Evolutionary conservation across 35 echinoderm and acorn worm genomes (phyloP).

Genomic region (Patiria miniata): DNA sequence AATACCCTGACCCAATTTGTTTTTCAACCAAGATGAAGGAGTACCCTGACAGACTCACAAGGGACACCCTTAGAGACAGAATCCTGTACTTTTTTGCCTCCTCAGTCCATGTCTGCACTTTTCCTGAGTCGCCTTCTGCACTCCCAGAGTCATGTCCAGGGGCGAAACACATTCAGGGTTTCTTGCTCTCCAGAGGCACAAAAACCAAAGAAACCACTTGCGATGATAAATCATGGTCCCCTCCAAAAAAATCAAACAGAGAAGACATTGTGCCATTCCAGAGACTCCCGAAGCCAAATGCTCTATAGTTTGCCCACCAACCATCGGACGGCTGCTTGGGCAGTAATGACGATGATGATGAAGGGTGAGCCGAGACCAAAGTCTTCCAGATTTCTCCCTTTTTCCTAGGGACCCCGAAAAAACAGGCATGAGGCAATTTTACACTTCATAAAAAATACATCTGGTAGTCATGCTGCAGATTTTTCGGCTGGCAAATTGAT

Average conservation of each 20-base stretch:
- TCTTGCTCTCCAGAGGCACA: background rate
- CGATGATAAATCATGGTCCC: background rate
- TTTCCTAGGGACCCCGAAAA: background rate
- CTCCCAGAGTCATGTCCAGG: background rate
- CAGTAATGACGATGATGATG: no score
- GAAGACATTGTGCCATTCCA: no score
- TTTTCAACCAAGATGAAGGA: no score
- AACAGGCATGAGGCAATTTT: conserved; percentile 12
- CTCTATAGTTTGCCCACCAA: no score
- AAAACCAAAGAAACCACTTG: conserved; percentile 11
- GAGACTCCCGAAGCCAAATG: no score
- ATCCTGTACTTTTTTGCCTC: background rate
- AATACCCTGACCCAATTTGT: no score
- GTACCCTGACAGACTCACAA: no score
- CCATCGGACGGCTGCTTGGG: no score
- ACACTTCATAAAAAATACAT: conserved; percentile 30
- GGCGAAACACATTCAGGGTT: background rate
- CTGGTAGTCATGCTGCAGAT: background rate
- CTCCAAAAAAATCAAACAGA: background rate
- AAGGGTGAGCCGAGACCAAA: background rate
- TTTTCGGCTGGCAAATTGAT: conserved; percentile 7
- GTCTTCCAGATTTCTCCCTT: background rate
- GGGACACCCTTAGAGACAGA: background rate
- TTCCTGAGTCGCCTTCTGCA: background rate
- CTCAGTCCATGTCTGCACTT: background rate